Conservation (phyloP, 1,140 invertebrate genomes). For the Drepana arcuata region DNA sequence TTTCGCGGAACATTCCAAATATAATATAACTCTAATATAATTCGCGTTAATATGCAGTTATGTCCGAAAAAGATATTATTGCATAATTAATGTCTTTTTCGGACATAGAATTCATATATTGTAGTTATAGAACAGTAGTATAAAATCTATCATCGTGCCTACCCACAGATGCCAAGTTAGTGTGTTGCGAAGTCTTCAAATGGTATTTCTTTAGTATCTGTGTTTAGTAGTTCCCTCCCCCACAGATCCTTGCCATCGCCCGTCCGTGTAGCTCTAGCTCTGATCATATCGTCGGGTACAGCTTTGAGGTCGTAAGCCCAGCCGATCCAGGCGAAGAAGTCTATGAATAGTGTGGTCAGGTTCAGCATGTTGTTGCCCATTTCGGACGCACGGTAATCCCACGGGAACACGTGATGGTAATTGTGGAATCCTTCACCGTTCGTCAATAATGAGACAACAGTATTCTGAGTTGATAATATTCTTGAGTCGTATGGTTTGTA, state of each 20-base stretch:
- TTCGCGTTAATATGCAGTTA: too few relatives aligned
- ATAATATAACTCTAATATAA: too few relatives aligned
- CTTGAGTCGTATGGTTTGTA: slow-evolving; percentile 88
- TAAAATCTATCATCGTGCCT: too few relatives aligned
- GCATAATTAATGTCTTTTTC: too few relatives aligned
- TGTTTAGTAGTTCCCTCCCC: background rate
- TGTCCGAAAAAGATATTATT: too few relatives aligned
- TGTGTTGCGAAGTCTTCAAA: too few relatives aligned
- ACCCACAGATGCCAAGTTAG: too few relatives aligned
- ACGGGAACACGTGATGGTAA: slow-evolving; percentile 8
- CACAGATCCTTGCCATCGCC: slow-evolving; percentile 12
- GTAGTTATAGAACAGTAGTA: too few relatives aligned
- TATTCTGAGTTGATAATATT: slow-evolving; percentile 80
- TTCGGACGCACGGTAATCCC: slow-evolving; percentile 6
- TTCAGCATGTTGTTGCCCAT: slow-evolving; percentile 49
- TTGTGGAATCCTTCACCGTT: slow-evolving; percentile 10
- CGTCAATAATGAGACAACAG: slow-evolving; percentile 75
- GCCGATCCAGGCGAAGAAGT: slow-evolving; percentile 69
- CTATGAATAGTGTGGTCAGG: slow-evolving; percentile 75
- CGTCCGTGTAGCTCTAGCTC: slow-evolving; percentile 49
- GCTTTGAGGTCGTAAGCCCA: slow-evolving; percentile 5
- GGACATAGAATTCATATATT: too few relatives aligned
- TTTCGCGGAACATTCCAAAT: too few relatives aligned
- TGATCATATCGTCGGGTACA: slow-evolving; percentile 60
- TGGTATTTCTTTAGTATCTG: too few relatives aligned